Conservation (phyloP, 2,113 vertebrate genomes). For the Myiozetetes cayanensis region DNA sequence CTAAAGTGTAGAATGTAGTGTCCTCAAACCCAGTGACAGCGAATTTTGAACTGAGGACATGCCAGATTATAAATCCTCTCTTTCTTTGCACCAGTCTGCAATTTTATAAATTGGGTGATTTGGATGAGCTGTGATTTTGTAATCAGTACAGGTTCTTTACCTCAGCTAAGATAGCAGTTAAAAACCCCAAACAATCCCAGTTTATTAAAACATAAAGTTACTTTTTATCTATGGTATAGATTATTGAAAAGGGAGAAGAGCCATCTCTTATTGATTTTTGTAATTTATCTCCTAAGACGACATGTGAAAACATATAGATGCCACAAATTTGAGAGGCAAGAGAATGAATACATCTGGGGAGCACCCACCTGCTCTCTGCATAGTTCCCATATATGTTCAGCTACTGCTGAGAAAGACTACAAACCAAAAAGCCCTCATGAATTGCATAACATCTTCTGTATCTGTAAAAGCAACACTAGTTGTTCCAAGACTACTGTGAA, state of each 20-base stretch:
- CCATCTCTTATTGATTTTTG: background rate
- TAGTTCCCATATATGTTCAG: background rate
- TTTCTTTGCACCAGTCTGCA: background rate
- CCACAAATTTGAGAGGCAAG: background rate
- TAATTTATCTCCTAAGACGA: background rate
- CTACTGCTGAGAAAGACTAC: background rate
- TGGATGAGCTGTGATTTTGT: background rate
- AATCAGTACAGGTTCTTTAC: background rate
- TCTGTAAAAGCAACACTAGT: background rate
- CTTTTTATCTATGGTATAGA: background rate
- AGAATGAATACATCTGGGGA: background rate
- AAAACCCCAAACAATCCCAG: accelerated
- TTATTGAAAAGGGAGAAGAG: background rate
- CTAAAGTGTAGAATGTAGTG: slow-evolving; percentile 38
- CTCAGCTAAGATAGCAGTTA: background rate
- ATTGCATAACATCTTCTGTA: background rate
- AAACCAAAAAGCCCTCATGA: background rate
- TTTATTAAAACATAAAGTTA: background rate
- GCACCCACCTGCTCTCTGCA: background rate
- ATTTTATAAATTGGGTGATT: background rate
- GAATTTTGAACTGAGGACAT: background rate
- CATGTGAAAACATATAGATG: background rate
- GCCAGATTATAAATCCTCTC: slow-evolving; percentile 12
- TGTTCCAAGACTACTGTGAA: background rate
- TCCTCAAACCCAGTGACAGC: slow-evolving; percentile 24